Evolutionary conservation across 1,140 invertebrate genomes (phyloP).

Genomic region (Pygmarrhopalites habei): DNA sequence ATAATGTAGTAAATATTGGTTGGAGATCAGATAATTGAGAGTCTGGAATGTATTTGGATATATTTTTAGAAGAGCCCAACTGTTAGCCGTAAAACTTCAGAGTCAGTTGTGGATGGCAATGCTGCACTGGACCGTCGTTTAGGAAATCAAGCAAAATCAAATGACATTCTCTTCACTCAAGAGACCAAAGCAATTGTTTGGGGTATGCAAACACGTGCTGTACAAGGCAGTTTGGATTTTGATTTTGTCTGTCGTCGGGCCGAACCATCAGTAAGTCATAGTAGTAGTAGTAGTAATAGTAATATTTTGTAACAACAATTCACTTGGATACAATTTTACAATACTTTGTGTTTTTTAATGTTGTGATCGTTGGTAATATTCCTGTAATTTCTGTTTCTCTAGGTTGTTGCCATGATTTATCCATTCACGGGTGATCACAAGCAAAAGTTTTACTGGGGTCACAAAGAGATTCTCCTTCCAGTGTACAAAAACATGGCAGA

Average conservation of each 20-base stretch:
- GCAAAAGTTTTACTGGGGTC: constrained; percentile 99
- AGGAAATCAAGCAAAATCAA: constrained; percentile 10
- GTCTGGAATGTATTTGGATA: background rate
- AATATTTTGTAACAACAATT: no score
- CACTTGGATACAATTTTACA: background rate
- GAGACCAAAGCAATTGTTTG: constrained; percentile 92
- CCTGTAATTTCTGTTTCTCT: no score
- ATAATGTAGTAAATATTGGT: no score
- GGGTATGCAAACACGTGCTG: constrained; percentile 93
- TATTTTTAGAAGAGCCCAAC: constrained; percentile 36
- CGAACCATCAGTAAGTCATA: constrained; percentile 58
- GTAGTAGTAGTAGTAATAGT: background rate
- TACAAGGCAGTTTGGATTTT: constrained; percentile 87
- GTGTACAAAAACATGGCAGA: constrained; percentile 98
- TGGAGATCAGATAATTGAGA: no score
- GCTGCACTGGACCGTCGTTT: constrained; percentile 10
- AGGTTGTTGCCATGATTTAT: constrained; percentile 90
- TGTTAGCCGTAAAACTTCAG: constrained; percentile 27
- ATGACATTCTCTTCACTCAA: constrained; percentile 63
- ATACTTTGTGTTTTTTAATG: no score
- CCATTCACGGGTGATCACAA: constrained; percentile 98
- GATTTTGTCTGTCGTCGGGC: constrained; percentile 92
- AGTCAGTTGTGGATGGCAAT: constrained; percentile 14
- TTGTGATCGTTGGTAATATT: no score
- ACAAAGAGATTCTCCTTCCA: constrained; percentile 91